Conservation (phyloP, 2,113 vertebrate species). For the Gymnobelideus leadbeateri region DNA sequence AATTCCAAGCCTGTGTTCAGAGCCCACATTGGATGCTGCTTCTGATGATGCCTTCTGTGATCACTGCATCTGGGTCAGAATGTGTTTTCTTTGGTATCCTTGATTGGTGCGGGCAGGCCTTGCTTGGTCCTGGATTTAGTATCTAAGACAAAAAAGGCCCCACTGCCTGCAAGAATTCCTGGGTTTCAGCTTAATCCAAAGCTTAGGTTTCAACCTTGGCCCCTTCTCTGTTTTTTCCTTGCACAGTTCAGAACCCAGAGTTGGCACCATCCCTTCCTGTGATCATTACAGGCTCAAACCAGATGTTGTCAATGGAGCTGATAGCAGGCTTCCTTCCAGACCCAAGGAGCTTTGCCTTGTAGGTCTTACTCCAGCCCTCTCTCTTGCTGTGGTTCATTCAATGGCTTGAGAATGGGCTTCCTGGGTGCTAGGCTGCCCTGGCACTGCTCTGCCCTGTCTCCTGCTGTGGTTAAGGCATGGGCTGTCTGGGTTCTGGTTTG, state of each 20-base stretch:
- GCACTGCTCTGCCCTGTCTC: neutral
- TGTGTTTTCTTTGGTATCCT: neutral
- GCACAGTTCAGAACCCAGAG: neutral
- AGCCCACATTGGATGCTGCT: neutral
- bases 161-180: neutral
- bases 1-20: neutral
- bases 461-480: neutral
- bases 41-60: neutral
- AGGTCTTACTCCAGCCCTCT: neutral
- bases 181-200: neutral
- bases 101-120: neutral
- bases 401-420: neutral
- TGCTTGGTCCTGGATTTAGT: neutral
- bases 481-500: neutral
- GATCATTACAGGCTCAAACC: neutral
- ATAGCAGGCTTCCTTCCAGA: neutral
- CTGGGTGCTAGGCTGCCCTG: neutral
- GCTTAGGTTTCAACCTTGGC: neutral
- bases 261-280: neutral
- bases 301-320: neutral
- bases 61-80: neutral
- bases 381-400: neutral
- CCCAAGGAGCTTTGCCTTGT: neutral
- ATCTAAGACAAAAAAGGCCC: neutral
- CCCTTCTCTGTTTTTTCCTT: neutral